Base-by-base conservation (phyloP, 2,888 invertebrate genomes). In the Conomelus anceps region DNA sequence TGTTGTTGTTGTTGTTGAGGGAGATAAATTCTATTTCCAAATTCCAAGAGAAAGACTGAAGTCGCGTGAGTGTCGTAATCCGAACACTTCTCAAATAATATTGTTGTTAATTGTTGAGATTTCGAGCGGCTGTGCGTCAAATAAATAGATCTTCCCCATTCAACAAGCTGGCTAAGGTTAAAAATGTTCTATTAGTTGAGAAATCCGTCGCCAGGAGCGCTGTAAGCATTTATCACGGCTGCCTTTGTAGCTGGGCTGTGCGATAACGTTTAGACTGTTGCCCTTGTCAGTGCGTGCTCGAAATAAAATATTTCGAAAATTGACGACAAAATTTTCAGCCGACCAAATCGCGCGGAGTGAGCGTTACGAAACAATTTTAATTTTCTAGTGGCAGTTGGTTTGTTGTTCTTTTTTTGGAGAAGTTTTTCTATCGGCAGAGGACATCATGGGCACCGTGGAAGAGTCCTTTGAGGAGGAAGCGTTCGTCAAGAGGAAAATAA, bases 401-500 rank as follows among this genome's bases (percentile, higher is more conserved):
- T 41, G 41, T 41, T n/a, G 63, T 63, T 63, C n/a, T n/a, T 63
- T 63, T 34, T 20, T 63, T 63, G 13, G 63, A n/a, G 63, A n/a
- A n/a, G n/a, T n/a, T 9, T 63, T 63, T 63, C n/a, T n/a, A n/a
- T n/a, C n/a, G n/a, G 13, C 34, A 1, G 4, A 9, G 13, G n/a
- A 3, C 89, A 89, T 88, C 87, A 91, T 91, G 94, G 95, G 95
- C 93, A 96, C 95, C 92, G 95, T 96, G 93, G 96, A 96, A 94
- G 96, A 96, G 93, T 94, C 94, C 92, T 95, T 95, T 94, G 86
- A 86, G 29, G 95, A 95, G 94, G 95, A 94, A 93, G 95, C 95
- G 94, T 86, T 24, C 24, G 95, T 96, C 94, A 95, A 95, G 93
- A 94, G 95, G 93, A 96, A 95, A 94, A 94, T 95, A 93, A 95